Evolutionary conservation across 2,888 invertebrate genomes (phyloP), one percentile per base, ranked within the genome.

Genomic region (Tromatobia lineatoria): DNA sequence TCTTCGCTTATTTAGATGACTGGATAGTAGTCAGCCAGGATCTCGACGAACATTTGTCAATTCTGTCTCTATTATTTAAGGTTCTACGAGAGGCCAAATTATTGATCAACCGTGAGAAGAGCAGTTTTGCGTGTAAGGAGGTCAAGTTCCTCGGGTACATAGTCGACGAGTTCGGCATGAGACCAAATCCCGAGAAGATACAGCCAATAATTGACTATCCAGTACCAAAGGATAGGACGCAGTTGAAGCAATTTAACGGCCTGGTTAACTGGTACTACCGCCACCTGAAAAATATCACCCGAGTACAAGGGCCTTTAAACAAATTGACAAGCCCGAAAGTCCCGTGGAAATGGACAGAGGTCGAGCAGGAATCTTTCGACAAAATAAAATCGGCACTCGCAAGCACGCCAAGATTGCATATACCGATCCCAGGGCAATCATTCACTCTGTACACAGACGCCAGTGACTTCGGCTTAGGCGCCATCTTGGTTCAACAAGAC

Each of bases 151-250:
- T 29, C 29, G 29, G 29, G 29, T 29, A 29, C 29, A 29, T 29
- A 29, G 54, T 54, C 20, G 54, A 54, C 18, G 54, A 54, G 20
- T 54, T 54, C 20, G 20, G 54, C 54, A 54, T 54, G 54, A 18
- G 54, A 20, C 54, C 54, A n/a, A n/a, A n/a, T n/a, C n/a, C n/a
- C n/a, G n/a, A n/a, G n/a, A n/a, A n/a, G n/a, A n/a, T n/a, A n/a
- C 29, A 29, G 29, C 29, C 29, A 29, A 29, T 29, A 29, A 20
- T 54, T 54, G 54, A 54, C 18, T 54, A 20, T 23, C 54, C 54
- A 18, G 23, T 54, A 23, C 54, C 54, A 18, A 54, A 20, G 20
- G 54, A 54, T 20, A 18, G 54, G 23, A 54, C 54, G 1, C 54
- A 54, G 54, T 29, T 29, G 29, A 29, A 6, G 29, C 29, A 29